Evolutionary conservation across 2,888 invertebrate species (phyloP).

Genomic region (Cataglyphis livida): DNA sequence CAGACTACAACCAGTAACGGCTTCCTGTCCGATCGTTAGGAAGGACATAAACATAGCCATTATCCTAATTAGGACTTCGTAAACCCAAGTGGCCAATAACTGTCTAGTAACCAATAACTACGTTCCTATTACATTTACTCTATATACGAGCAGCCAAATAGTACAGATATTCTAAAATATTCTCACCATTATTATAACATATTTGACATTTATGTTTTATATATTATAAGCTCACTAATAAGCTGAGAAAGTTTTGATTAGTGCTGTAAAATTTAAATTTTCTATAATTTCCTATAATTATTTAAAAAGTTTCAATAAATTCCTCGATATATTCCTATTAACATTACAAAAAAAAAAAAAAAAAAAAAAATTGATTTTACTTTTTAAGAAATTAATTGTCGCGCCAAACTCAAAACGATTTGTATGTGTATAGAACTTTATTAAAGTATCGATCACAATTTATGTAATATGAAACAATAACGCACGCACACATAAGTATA

Average conservation of each 20-base stretch:
- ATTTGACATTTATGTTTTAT: not conserved
- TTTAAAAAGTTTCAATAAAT: not conserved
- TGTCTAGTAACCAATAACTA: slow-evolving; percentile 42
- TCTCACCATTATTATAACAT: slow-evolving; percentile 7
- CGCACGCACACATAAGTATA: no score
- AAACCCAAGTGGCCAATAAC: slow-evolving; percentile 53
- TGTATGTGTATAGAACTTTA: not conserved
- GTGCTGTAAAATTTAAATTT: not conserved
- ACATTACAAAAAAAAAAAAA: no score
- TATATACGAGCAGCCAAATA: slow-evolving; percentile 27
- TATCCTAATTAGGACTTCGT: slow-evolving; percentile 55
- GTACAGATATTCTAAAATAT: not conserved
- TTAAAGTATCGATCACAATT: slow-evolving; percentile 1
- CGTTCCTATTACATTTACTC: slow-evolving; percentile 40
- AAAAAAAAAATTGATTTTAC: not conserved
- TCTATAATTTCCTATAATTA: not conserved
- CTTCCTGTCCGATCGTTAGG: slow-evolving; percentile 50
- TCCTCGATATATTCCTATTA: not conserved
- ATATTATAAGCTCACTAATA: not conserved
- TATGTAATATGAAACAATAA: slow-evolving; percentile 33
- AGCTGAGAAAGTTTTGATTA: not conserved
- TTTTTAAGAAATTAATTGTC: not conserved
- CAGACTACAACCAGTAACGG: slow-evolving; percentile 19
- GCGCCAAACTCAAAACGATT: no score
- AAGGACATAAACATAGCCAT: slow-evolving; percentile 51